Base-by-base conservation (phyloP, 2,113 vertebrate genomes). In the Sander lucioperca region DNA sequence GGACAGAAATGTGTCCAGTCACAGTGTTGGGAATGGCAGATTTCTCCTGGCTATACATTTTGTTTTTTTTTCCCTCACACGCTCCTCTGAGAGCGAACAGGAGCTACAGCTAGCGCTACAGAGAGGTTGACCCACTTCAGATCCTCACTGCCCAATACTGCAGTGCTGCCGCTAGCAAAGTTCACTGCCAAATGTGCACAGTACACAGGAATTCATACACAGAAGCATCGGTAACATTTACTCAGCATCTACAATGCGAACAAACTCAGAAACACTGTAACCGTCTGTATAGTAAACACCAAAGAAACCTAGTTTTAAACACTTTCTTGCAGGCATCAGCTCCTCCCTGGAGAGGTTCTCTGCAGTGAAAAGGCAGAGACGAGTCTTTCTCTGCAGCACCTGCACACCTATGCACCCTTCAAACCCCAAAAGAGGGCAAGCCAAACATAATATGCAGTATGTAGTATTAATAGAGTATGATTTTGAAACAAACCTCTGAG, bases 71-170 rank as follows among this genome's bases (percentile, higher is more conserved):
- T 43, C 43, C 4, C 63, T 62, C 75, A 54, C 51, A 30, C 0
- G 45, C 64, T 83, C 79, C 82, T 84, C 74, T 58, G 82, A 88
- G 84, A 86, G 87, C 11, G 33, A 80, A 80, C 54, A 47, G 51
- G 63, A 84, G 88, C 70, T 78, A 63, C 77, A 67, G 27, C 27
- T 27, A 27, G 51, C 48, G 58, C 69, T 57, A 27, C 43, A 73
- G 70, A 84, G 73, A 56, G 71, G 68, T 72, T 93, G 92, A 94
- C 93, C 91, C 90, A 94, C 79, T 94, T 92, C 80, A 89, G 63
- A 86, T 84, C 74, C 80, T 74, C 56, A 27, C 69, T 79, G 74
- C 84, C 85, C 71, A 88, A 85, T 69, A 54, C 90, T 84, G 80
- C 84, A 83, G 68, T 69, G 71, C 79, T 77, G 83, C 87, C 43